Evolutionary conservation across 2,113 vertebrate species (phyloP).

Genomic region (Dipodomys merriami): DNA sequence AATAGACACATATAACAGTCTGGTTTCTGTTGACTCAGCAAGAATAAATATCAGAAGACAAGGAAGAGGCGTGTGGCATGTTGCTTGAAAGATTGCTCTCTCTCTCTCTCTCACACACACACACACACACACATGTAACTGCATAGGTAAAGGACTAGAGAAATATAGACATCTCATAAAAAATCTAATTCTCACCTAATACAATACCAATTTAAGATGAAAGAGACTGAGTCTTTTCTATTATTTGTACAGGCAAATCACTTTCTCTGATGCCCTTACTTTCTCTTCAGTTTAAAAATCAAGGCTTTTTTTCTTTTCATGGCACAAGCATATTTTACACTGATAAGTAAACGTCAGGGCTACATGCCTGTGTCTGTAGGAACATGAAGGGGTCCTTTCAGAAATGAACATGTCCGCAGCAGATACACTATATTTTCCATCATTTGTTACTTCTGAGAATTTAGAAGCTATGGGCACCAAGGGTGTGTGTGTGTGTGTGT

Average conservation of each 20-base stretch:
- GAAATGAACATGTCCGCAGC: background rate
- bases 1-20: background rate
- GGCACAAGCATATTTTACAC: background rate
- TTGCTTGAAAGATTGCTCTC: background rate
- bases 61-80: background rate
- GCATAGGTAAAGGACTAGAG: background rate
- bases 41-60: background rate
- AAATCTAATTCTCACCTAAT: background rate
- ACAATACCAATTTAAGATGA: background rate
- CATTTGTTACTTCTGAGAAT: background rate
- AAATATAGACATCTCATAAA: background rate
- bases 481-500: too few relatives aligned
- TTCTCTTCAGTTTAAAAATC: background rate
- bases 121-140: background rate
- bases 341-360: background rate
- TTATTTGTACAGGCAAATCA: background rate
- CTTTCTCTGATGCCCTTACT: background rate
- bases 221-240: too few relatives aligned
- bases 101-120: too few relatives aligned
- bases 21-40: background rate
- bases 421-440: background rate
- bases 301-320: constrained; percentile 4
- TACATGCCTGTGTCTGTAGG: background rate
- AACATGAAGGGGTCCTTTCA: background rate
- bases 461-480: background rate